Base-by-base conservation (phyloP, 1,140 invertebrate genomes). In the Leucophenga varia region DNA sequence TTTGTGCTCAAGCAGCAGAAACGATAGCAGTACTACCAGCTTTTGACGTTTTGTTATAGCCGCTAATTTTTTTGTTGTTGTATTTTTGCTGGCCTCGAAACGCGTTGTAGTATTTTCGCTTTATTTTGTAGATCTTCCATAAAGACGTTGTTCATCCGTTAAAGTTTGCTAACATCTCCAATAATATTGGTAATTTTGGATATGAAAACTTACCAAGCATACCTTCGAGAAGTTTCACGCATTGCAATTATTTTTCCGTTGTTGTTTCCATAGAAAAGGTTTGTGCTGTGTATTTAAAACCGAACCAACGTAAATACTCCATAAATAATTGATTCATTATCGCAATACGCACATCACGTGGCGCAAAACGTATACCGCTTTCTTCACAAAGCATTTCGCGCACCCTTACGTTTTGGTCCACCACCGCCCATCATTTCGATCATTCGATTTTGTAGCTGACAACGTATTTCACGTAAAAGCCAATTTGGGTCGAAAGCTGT, bases 231-330 rank as follows among this genome's bases (percentile, higher is more conserved):
- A 0, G 42, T 32, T n/a, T 43, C 37, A 9, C 65, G 58, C n/a
- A 22, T 6, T 8, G 37, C 4, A 31, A 0, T 10, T 16, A 22
- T 0, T 2, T 21, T 3, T 28, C 42, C 2, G 42, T 35, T 3
- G 54, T 63, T 3, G 56, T 55, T 30, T 69, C 65, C 28, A 65
- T 45, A 3, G 52, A 21, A 30, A 65, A 63, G 1, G 67, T 70
- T 42, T 69, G 53, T 32, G 53, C 32, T 3, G 65, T 63, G 55
- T 69, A 67, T 8, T 49, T 52, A 21, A 55, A 69, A 32, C 67
- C 67, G 7, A 47, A 67, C 61, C 61, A 69, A 10, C 50, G 17
- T 2, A 69, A 48, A 19, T 65, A 69, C 18, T 69, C 65, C n/a
- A 63, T 49, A 5, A 69, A 32, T 14, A 69, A 17, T 13, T 70